Evolutionary conservation across 2,113 vertebrate genomes (phyloP).

Genomic region (Elephantulus edwardii): DNA sequence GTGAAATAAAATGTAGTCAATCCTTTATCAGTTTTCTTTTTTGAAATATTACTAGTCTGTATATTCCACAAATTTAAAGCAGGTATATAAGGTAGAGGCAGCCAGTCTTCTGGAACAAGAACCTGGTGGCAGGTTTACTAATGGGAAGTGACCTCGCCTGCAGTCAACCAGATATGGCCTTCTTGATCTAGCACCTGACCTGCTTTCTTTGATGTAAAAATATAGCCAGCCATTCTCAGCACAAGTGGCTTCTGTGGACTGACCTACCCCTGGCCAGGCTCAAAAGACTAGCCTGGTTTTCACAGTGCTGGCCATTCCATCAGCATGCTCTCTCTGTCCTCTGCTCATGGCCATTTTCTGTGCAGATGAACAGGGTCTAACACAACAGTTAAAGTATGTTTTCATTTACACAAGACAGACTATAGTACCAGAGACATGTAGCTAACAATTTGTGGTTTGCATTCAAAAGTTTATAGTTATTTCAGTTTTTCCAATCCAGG

Average conservation of each 20-base stretch:
- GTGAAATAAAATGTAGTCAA: constrained; percentile 7
- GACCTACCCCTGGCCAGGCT: neutral
- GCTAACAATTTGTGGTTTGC: neutral
- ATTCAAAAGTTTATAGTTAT: neutral
- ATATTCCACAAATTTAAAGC: neutral
- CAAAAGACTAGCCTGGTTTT: neutral
- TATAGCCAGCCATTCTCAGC: neutral
- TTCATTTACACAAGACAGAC: neutral
- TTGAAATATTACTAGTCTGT: neutral
- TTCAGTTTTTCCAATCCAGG: constrained; percentile 25
- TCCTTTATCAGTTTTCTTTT: neutral
- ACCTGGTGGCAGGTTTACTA: neutral
- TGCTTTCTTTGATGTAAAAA: neutral
- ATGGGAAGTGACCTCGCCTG: neutral
- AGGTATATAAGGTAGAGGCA: neutral
- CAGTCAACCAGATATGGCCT: neutral
- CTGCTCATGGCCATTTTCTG: neutral
- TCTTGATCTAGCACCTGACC: neutral
- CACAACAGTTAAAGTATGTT: neutral
- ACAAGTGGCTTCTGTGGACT: neutral
- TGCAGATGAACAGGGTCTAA: neutral
- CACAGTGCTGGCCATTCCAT: neutral
- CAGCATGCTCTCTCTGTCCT: neutral
- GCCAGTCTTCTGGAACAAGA: no score
- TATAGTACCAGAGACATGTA: neutral